Conservation (phyloP, 64 coral and sea anemone species). For the Acropora tenuis region DNA sequence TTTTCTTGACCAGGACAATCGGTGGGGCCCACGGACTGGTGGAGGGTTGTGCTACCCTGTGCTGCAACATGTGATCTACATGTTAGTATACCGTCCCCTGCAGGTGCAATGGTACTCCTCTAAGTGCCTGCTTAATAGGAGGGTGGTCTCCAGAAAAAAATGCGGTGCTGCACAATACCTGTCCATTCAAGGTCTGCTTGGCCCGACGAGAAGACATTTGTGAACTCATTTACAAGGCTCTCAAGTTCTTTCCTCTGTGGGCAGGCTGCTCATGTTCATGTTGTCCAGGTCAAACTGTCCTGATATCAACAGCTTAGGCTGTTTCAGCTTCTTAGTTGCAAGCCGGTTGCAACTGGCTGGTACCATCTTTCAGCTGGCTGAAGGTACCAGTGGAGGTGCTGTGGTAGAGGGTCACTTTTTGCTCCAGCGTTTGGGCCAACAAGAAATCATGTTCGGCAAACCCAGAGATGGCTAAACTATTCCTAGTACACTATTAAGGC, state of each 20-base stretch:
- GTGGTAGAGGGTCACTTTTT: background rate
- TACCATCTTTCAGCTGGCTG: background rate
- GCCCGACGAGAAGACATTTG: background rate
- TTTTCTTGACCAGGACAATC: constrained; percentile 20
- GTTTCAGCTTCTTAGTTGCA: no score
- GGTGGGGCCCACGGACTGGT: constrained; percentile 14
- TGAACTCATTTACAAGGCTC: background rate
- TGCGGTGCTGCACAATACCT: constrained; percentile 26
- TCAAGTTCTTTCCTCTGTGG: background rate
- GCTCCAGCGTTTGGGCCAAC: background rate
- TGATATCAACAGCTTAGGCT: background rate
- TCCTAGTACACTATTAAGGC: background rate
- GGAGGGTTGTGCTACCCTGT: background rate
- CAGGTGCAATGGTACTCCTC: constrained; percentile 30
- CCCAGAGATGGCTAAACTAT: background rate
- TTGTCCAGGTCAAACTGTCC: background rate
- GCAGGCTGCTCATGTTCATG: background rate
- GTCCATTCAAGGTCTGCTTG: constrained; percentile 22
- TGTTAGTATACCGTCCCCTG: background rate
- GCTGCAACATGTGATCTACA: constrained; percentile 16
- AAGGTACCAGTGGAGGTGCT: constrained; percentile 10
- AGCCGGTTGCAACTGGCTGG: no score
- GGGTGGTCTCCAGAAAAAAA: constrained; percentile 22
- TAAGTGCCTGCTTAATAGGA: constrained; percentile 39
- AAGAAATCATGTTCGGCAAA: background rate